phyloP scores from a whole-genome alignment of 1,140 invertebrate genomes.

The Trichonephila clavata region DNA sequence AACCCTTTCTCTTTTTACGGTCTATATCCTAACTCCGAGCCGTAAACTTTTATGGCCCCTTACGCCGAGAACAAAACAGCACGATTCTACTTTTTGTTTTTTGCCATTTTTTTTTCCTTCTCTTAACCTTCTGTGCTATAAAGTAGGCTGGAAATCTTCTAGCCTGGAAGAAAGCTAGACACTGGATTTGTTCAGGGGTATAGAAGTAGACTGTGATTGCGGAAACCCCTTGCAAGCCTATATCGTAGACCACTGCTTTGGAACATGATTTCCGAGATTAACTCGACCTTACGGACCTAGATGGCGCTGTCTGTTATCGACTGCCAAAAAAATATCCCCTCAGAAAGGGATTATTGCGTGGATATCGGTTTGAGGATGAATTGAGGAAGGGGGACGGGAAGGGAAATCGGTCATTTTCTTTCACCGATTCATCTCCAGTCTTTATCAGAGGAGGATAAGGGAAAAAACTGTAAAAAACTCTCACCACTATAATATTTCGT shows the following conservation, averaged over 20 bases:
- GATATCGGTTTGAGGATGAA: background rate
- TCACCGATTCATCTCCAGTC: background rate
- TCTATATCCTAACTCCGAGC: conserved; percentile 52
- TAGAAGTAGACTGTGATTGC: conserved; percentile 11
- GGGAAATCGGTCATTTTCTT: conserved; percentile 19
- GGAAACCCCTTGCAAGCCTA: background rate
- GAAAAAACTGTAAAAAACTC: background rate
- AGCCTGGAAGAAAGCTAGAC: background rate
- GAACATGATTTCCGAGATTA: conserved; percentile 60
- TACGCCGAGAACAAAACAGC: conserved; percentile 49
- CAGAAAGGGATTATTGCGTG: conserved; percentile 33
- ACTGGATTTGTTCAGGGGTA: conserved; percentile 40
- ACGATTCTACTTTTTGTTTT: conserved; percentile 18
- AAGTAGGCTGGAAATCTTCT: background rate
- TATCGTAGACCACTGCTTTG: background rate
- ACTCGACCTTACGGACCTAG: conserved; percentile 25
- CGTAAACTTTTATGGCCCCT: conserved; percentile 68
- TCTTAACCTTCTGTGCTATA: background rate
- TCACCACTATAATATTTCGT: background rate
- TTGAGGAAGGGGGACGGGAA: background rate
- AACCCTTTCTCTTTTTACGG: conserved; percentile 54
- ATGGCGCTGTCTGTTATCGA: conserved; percentile 48
- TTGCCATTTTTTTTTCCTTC: background rate
- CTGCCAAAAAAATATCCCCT: conserved; percentile 4
- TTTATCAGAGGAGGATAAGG: background rate